These are phyloP conservation scores for Ypsolopha scabrella DNA, from an alignment of 2,888 invertebrate species.

Conservation along the genomic window DNA sequence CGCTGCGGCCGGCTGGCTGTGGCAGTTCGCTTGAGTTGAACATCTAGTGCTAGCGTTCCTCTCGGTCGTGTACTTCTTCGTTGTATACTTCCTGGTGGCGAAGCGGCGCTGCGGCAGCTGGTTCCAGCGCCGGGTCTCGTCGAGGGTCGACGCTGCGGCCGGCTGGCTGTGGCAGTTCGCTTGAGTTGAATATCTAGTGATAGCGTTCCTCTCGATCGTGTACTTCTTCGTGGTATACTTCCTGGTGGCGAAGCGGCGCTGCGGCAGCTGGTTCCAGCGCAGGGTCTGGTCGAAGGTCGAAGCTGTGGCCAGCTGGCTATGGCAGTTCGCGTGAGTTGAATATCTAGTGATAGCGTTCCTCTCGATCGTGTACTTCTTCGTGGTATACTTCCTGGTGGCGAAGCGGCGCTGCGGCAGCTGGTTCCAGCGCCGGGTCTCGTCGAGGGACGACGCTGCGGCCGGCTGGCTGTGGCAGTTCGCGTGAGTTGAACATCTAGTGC, in stretches of 20 bases:
- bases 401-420: constrained; percentile 66
- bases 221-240: constrained; percentile 76
- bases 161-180: constrained; percentile 26
- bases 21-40: constrained; percentile 37
- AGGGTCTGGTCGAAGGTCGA: constrained; percentile 37
- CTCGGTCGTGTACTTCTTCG: constrained; percentile 68
- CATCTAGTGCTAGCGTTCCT: constrained; percentile 69
- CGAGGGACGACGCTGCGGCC: constrained; percentile 20
- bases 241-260: constrained; percentile 68
- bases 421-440: constrained; percentile 41
- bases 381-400: constrained; percentile 74
- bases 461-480: constrained; percentile 25
- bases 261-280: constrained; percentile 48
- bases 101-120: constrained; percentile 66
- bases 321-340: constrained; percentile 37
- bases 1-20: constrained; percentile 16
- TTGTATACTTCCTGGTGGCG: constrained; percentile 74
- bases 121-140: constrained; percentile 41
- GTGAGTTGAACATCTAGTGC: constrained; percentile 32
- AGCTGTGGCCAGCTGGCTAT: constrained; percentile 16
- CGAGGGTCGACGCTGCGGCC: constrained; percentile 20
- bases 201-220: constrained; percentile 71
- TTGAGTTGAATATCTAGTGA: constrained; percentile 35
- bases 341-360: background rate
- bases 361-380: constrained; percentile 59